Evolutionary conservation across 1,140 invertebrate species (phyloP), one percentile per base, ranked within the genome.

Genomic region (Vanessa atalanta): DNA sequence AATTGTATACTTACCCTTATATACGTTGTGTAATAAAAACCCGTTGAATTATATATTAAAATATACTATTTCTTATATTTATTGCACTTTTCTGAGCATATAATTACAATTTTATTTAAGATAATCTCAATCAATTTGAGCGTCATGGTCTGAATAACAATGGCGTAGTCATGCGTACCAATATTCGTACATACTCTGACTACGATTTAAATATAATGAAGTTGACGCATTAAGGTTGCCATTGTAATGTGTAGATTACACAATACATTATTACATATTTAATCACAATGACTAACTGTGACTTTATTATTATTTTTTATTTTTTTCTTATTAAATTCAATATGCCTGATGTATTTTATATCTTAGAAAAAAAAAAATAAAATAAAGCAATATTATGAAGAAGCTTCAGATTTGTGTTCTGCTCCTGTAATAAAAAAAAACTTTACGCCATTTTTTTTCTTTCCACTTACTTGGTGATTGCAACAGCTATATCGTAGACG

Each of bases 401-500:
- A 53, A n/a, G 51, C 51, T 53, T 11, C 16, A 53, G n/a, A 53
- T 16, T 15, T 15, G n/a, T 16, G 2, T 8, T 53, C 51, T 6
- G 3, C 4, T 16, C 4, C 37, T 26, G 15, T 26, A 60, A 60
- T 26, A 26, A 60, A 23, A 60, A n/a, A 61, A 31, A 61, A 6
- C n/a, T 15, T 14, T 31, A 12, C 14, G 3, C 12, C 8, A 31
- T 37, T 43, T 11, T 13, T 20, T 64, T 55, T 55, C 31, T n/a
- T 3, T n/a, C 15, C 26, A 95, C 97, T 96, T 94, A 98, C 97
- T 99, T 99, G 83, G 98, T 99, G 77, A 99, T 98, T 60, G 98
- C 98, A 72, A 99, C 97, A 37, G 98, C 98, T 74, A 99, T 98
- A 87, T 99, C 98, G 93, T 98, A 99, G 61, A 98, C 98, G 65